These are phyloP conservation scores for Misgurnus mizolepis DNA, from an alignment of 2,113 vertebrate species.

Conservation along the genomic window DNA sequence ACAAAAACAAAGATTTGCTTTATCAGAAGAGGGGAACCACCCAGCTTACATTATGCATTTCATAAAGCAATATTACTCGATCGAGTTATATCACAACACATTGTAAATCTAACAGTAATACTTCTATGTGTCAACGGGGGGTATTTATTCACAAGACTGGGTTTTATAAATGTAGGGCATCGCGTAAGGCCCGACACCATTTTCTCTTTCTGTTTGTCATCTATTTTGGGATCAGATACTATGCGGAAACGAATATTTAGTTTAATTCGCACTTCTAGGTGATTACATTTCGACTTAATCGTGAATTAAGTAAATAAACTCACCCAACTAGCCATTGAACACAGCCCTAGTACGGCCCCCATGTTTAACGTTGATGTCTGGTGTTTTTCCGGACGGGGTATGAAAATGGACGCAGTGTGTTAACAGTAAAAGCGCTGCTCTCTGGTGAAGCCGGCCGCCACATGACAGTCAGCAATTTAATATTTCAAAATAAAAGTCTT, in stretches of 20 bases:
- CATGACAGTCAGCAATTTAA: not conserved
- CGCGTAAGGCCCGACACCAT: slow-evolving; percentile 20
- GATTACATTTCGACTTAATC: not conserved
- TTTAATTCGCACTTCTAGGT: not conserved
- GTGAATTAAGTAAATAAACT: slow-evolving; percentile 39
- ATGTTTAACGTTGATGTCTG: slow-evolving; percentile 60
- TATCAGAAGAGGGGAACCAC: slow-evolving; percentile 20
- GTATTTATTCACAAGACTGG: not conserved
- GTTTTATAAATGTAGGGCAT: not conserved
- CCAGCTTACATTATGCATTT: not conserved
- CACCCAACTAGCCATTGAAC: slow-evolving; percentile 96
- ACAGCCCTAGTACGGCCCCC: slow-evolving; percentile 92
- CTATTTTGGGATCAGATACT: not conserved
- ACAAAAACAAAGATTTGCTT: not conserved
- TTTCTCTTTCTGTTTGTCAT: slow-evolving; percentile 17
- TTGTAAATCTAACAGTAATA: not conserved
- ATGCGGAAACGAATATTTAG: not conserved
- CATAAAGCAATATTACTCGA: not conserved
- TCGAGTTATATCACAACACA: not conserved
- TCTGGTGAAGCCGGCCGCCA: not conserved
- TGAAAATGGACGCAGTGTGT: slow-evolving; percentile 60
- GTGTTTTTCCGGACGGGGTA: not conserved
- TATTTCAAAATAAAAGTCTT: slow-evolving; percentile 30
- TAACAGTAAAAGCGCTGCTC: slow-evolving; percentile 45
- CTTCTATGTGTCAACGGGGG: too few species aligned